Percentiles rank a stretch among this genome's conserved stretches.
These are phyloP conservation scores for Penaeus vannamei DNA, from an alignment of 1,140 invertebrate species.

Conservation along the genomic window DNA sequence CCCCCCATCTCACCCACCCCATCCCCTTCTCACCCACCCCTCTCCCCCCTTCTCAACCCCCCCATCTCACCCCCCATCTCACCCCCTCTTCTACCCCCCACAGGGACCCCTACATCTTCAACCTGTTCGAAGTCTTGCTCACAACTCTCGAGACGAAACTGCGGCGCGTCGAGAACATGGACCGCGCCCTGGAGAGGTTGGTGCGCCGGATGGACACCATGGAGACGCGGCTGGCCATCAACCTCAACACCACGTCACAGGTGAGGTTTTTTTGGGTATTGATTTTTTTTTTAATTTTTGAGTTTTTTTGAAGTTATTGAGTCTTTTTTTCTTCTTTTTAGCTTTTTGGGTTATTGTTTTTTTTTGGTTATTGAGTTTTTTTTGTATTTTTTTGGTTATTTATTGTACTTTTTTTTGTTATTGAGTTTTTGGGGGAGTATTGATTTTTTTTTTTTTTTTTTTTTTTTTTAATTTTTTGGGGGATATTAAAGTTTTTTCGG, in stretches of 20 bases:
- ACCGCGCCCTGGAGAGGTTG: conserved; percentile 87
- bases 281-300: not conserved
- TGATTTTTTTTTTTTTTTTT: no score
- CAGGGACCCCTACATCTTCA: conserved; percentile 90
- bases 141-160: conserved; percentile 89
- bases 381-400: no score
- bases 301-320: not conserved
- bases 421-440: no score
- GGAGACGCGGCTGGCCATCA: conserved; percentile 84
- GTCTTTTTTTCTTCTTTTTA: not conserved
- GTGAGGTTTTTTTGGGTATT: conserved; percentile 20
- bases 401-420: no score
- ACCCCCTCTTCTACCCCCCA: conserved; percentile 72
- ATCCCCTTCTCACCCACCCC: not conserved
- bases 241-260: conserved; percentile 82
- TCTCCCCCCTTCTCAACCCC: no score
- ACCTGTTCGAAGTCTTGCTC: conserved; percentile 89
- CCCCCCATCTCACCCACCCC: not conserved
- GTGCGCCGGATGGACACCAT: conserved; percentile 86
- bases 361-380: no score
- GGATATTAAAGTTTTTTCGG: no score
- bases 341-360: not conserved
- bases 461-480: no score
- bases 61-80: not conserved
- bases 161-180: conserved; percentile 87